Conservation (phyloP, 2,113 vertebrate genomes). For the Oncorhynchus kisutch region DNA sequence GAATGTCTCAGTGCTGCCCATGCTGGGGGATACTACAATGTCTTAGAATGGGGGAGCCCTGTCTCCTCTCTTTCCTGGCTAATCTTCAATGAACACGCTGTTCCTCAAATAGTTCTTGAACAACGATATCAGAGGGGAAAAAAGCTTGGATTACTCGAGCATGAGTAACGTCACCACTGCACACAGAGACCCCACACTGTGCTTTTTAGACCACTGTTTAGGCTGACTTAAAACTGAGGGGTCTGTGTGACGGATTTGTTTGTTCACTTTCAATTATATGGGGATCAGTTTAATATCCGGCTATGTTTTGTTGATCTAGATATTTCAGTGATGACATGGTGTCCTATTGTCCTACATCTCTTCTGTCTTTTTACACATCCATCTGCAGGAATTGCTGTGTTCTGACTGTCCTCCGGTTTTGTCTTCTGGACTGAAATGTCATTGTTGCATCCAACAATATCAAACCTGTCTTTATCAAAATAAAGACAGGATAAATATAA, state of each 20-base stretch:
- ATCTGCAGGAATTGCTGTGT: not conserved
- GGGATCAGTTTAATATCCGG: not conserved
- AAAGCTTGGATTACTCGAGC: conserved; percentile 45
- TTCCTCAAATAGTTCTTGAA: conserved; percentile 31
- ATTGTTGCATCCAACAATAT: not conserved
- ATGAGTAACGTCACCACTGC: conserved; percentile 32
- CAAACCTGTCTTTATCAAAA: not conserved
- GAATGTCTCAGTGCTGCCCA: conserved; percentile 4
- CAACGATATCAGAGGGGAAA: conserved; percentile 1
- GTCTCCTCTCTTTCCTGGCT: conserved; percentile 1
- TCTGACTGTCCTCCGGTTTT: not conserved
- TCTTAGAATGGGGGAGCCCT: not conserved
- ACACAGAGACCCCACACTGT: conserved; percentile 45
- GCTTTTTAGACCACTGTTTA: conserved; percentile 17
- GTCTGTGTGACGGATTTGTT: not conserved
- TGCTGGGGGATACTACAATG: not conserved
- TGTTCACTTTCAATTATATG: not conserved
- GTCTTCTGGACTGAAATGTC: conserved; percentile 1
- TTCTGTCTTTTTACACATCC: not conserved
- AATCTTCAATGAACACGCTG: conserved; percentile 22
- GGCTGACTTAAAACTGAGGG: not conserved
- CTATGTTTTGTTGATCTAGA: not conserved
- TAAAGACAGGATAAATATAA: not conserved
- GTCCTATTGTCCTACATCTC: not conserved
- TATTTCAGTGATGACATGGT: not conserved